Percentiles rank a stretch among this genome's conserved stretches.
These are phyloP conservation scores for Resseliella maxima DNA, from an alignment of 2,888 invertebrate genomes.

Conservation along the genomic window DNA sequence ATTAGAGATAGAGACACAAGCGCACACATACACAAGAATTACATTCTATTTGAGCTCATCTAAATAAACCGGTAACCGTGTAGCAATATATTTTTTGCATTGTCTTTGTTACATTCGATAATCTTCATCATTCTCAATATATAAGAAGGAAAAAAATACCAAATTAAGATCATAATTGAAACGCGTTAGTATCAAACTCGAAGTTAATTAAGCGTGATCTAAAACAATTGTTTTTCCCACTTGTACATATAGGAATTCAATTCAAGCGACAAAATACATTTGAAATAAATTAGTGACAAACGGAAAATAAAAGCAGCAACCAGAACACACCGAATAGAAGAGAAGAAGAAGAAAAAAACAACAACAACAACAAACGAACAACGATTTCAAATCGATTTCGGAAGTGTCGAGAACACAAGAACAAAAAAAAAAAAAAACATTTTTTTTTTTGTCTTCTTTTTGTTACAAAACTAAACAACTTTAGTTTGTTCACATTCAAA, in stretches of 20 bases:
- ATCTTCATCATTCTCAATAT: neutral
- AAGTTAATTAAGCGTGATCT: conserved; percentile 3
- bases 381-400: neutral
- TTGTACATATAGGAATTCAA: neutral
- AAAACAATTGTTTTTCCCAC: neutral
- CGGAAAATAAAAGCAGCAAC: too few relatives aligned
- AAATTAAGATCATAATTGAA: conserved; percentile 31
- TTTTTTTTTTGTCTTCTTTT: too few relatives aligned
- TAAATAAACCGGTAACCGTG: neutral
- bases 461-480: neutral
- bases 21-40: too few relatives aligned
- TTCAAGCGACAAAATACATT: neutral
- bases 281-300: too few relatives aligned
- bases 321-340: too few relatives aligned
- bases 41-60: too few relatives aligned
- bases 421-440: neutral
- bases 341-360: neutral
- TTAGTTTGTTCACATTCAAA: neutral
- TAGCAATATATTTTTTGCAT: neutral
- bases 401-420: neutral
- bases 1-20: too few relatives aligned
- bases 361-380: too few relatives aligned
- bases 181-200: neutral
- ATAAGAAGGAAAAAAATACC: conserved; percentile 48
- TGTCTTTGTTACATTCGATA: neutral